phyloP scores from a whole-genome alignment of 2,113 vertebrate species.

The Ophthalmolycus amberensis region DNA sequence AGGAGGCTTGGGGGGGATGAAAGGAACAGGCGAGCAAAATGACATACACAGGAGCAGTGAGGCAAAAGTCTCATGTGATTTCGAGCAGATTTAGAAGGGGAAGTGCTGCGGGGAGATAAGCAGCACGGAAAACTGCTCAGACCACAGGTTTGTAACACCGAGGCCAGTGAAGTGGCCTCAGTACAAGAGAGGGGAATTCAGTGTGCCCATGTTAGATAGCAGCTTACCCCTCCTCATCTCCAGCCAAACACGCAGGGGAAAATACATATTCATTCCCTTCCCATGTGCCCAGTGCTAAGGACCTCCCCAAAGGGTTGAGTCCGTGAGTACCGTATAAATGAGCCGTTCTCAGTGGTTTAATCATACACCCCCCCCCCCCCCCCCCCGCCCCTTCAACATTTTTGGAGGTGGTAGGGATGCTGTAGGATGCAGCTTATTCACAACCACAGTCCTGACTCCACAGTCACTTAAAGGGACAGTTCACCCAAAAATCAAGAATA shows the following conservation, averaged over 20 bases:
- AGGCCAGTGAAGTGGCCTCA: slow-evolving; percentile 41
- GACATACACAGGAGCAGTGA: slow-evolving; percentile 61
- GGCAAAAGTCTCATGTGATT: slow-evolving; percentile 68
- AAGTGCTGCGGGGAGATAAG: slow-evolving; percentile 64
- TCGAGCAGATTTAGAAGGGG: slow-evolving; percentile 65
- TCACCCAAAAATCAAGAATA: not conserved
- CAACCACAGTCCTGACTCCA: not conserved
- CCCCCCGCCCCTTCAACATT: too few relatives aligned
- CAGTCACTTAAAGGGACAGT: not conserved
- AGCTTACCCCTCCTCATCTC: slow-evolving; percentile 48
- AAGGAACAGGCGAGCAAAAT: slow-evolving; percentile 49
- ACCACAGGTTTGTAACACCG: slow-evolving; percentile 52
- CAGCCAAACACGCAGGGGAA: slow-evolving; percentile 33
- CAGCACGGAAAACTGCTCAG: slow-evolving; percentile 49
- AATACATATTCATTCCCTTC: slow-evolving; percentile 56
- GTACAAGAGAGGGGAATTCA: slow-evolving; percentile 29
- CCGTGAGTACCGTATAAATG: slow-evolving; percentile 44
- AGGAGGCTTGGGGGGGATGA: not conserved
- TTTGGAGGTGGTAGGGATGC: not conserved
- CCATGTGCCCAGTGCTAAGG: slow-evolving; percentile 37
- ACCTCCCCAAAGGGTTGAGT: slow-evolving; percentile 28
- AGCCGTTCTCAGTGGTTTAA: slow-evolving; percentile 37
- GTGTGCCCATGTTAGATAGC: slow-evolving; percentile 34
- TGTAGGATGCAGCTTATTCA: not conserved
- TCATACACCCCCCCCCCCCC: not conserved